Percentiles rank a stretch among this genome's conserved stretches.
Evolutionary conservation across 2,888 invertebrate species (phyloP).

Genomic region (Callyntrura guangdongensis): DNA sequence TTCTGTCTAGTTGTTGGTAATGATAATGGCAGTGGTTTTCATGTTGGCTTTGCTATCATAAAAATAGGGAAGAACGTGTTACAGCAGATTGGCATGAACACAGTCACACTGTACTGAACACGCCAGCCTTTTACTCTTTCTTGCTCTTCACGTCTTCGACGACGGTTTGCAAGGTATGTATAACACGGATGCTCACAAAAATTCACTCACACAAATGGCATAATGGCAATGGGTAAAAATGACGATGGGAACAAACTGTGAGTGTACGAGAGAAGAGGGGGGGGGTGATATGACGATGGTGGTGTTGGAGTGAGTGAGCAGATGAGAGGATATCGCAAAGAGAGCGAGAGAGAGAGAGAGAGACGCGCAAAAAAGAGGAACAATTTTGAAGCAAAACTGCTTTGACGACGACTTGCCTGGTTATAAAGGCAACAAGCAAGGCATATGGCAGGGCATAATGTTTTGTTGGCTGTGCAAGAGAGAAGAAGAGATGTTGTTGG

Average conservation of each 20-base stretch:
- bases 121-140: neutral
- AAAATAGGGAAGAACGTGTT: constrained; percentile 56
- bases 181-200: neutral
- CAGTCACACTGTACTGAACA: neutral
- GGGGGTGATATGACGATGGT: constrained; percentile 15
- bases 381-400: constrained; percentile 30
- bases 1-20: constrained; percentile 47
- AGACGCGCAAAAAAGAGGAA: constrained; percentile 52
- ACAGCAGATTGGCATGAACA: constrained; percentile 7
- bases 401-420: neutral
- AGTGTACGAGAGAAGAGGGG: neutral
- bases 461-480: constrained; percentile 25
- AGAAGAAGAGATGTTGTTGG: constrained; percentile 49
- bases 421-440: constrained; percentile 31
- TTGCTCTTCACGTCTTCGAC: neutral
- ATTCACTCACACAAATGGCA: neutral
- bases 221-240: constrained; percentile 42
- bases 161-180: neutral
- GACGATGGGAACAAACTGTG: constrained; percentile 21
- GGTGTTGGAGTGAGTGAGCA: constrained; percentile 59
- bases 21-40: constrained; percentile 73
- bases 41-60: constrained; percentile 53
- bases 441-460: constrained; percentile 47
- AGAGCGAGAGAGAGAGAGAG: neutral
- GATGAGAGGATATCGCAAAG: constrained; percentile 33